Evolutionary conservation across 2,797 vertebrate species (phyloP).

Genomic region (Limosa lapponica): DNA sequence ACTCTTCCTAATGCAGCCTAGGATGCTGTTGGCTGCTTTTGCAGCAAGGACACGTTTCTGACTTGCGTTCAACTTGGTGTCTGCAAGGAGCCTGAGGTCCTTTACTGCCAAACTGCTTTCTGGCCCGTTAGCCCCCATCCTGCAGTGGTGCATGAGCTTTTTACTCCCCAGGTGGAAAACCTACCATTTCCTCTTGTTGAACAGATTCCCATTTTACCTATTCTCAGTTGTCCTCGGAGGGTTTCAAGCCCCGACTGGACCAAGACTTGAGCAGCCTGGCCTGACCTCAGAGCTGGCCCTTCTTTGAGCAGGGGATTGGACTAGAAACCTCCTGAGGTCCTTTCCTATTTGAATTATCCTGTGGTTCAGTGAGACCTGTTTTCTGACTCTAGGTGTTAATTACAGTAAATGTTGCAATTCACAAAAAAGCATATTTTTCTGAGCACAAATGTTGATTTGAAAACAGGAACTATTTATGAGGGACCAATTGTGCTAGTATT

Average conservation of each 20-base stretch:
- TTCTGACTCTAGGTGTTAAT: neutral
- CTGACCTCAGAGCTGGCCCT: neutral
- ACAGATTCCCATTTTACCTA: neutral
- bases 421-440: neutral
- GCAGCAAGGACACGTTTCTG: neutral
- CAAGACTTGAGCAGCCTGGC: neutral
- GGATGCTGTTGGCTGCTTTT: neutral
- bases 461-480: neutral
- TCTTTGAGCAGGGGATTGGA: fast-evolving
- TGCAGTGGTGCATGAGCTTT: neutral
- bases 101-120: neutral
- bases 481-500: fast-evolving
- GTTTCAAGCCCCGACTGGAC: neutral
- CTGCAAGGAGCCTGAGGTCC: neutral
- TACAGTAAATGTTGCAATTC: neutral
- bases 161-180: neutral
- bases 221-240: neutral
- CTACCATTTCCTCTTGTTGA: neutral
- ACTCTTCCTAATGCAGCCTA: neutral
- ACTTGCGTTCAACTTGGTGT: neutral
- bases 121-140: fast-evolving
- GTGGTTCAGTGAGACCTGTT: neutral
- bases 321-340: neutral
- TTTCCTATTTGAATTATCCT: neutral
- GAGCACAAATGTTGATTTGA: neutral